A percentile compares a stretch with the other conserved stretches of the same genome.
Conservation (phyloP, 37 sponge, comb jelly and placozoan genomes). For the Agelas oroides region DNA sequence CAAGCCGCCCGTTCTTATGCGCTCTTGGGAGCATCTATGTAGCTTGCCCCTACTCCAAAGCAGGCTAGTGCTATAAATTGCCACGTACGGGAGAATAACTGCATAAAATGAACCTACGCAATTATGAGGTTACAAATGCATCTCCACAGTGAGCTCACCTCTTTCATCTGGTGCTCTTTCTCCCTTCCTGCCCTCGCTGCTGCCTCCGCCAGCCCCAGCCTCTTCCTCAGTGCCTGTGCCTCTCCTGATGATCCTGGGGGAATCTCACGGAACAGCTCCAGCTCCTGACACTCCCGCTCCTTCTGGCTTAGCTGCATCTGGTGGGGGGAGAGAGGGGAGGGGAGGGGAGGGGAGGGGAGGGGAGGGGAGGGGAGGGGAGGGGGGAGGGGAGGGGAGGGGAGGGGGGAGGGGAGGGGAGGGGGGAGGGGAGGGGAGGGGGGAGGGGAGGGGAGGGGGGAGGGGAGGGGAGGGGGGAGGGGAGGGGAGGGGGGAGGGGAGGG, state of each 20-base stretch:
- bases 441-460: not conserved
- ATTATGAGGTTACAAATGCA: too few species aligned
- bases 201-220: slow-evolving; percentile 23
- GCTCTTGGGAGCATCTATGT: too few species aligned
- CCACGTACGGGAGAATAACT: too few species aligned
- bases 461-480: not conserved
- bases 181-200: slow-evolving; percentile 38
- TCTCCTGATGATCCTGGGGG: slow-evolving; percentile 1
- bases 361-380: not conserved
- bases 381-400: not conserved
- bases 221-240: slow-evolving; percentile 25
- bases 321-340: not conserved
- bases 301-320: not conserved
- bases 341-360: not conserved
- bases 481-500: not conserved
- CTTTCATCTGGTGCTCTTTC: slow-evolving; percentile 43
- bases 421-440: not conserved
- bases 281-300: not conserved
- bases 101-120: too few species aligned
- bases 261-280: not conserved
- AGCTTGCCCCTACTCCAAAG: too few species aligned
- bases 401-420: not conserved
- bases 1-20: too few species aligned
- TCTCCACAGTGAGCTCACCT: slow-evolving; percentile 37
- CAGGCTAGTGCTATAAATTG: too few species aligned